phyloP scores from a whole-genome alignment of 1,140 invertebrate species.

The Vanessa tameamea region DNA sequence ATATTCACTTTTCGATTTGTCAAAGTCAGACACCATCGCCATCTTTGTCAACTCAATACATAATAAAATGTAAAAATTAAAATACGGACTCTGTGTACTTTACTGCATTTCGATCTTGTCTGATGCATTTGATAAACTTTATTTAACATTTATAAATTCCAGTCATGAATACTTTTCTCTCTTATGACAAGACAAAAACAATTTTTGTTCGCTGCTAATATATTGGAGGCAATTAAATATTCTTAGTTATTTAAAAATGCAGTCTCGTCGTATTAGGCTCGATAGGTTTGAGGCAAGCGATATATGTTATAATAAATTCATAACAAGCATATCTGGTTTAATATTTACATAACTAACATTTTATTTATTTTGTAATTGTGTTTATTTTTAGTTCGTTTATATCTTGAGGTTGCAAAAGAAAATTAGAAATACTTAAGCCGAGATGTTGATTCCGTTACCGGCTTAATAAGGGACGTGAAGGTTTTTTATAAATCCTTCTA shows the following conservation, averaged over 20 bases:
- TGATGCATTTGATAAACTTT: constrained; percentile 16
- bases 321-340: neutral
- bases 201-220: constrained; percentile 1
- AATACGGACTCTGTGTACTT: constrained; percentile 18
- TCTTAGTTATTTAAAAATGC: constrained; percentile 16
- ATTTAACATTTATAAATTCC: constrained; percentile 13
- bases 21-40: constrained; percentile 62
- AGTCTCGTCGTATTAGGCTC: constrained; percentile 2
- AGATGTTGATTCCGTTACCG: neutral
- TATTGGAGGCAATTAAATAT: constrained; percentile 9
- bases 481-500: constrained; percentile 31
- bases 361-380: neutral
- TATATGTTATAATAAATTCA: neutral
- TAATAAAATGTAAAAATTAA: constrained; percentile 30
- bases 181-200: constrained; percentile 10
- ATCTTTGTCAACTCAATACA: constrained; percentile 47
- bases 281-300: neutral
- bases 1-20: constrained; percentile 64
- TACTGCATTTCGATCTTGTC: constrained; percentile 21
- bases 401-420: neutral
- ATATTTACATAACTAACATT: neutral
- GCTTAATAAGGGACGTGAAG: constrained; percentile 28
- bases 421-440: neutral
- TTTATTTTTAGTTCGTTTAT: constrained; percentile 3
- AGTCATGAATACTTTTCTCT: constrained; percentile 14